These are phyloP conservation scores for Nothoprocta pentlandii DNA, from an alignment of 2,113 vertebrate genomes.

Conservation along the genomic window DNA sequence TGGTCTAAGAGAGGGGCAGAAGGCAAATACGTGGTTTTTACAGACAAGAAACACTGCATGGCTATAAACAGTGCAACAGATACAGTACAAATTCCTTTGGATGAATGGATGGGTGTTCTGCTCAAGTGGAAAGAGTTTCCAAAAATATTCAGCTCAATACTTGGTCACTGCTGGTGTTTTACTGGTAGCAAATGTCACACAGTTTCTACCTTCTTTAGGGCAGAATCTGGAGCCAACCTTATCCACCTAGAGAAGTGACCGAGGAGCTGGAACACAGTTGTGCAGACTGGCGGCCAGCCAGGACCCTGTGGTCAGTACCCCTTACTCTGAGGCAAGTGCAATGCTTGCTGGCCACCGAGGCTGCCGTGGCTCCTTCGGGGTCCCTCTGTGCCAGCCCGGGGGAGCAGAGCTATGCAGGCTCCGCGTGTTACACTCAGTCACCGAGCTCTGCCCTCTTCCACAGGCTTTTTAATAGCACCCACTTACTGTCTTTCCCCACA, in stretches of 20 bases:
- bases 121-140: not conserved
- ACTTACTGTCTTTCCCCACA: not conserved
- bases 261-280: not conserved
- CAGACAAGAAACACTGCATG: not conserved
- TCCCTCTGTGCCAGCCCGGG: not conserved
- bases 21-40: not conserved
- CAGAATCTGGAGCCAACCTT: not conserved
- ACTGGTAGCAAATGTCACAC: not conserved
- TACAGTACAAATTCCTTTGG: not conserved
- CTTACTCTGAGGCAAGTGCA: not conserved
- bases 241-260: not conserved
- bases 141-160: not conserved
- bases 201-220: not conserved
- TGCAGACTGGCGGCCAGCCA: not conserved
- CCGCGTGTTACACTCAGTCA: not conserved
- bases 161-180: not conserved
- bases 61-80: not conserved
- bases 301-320: not conserved
- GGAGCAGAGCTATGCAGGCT: not conserved
- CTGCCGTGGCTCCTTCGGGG: not conserved
- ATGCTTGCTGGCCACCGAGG: not conserved
- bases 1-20: not conserved
- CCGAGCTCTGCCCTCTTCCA: not conserved
- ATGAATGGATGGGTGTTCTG: accelerated
- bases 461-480: not conserved